Conservation (phyloP, 1,140 invertebrate genomes). For the Copidosoma floridanum region DNA sequence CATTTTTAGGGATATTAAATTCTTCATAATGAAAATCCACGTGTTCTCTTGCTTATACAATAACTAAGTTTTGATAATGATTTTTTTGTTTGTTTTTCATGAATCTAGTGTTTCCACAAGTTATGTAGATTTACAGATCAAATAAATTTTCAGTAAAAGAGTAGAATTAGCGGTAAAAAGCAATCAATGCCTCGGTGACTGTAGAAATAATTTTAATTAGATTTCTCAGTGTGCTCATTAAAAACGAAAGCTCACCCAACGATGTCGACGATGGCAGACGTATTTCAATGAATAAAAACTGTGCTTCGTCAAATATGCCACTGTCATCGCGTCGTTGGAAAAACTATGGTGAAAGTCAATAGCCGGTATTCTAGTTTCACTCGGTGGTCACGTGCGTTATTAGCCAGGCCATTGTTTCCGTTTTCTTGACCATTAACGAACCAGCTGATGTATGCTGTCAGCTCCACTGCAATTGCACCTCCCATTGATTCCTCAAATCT, state of each 20-base stretch:
- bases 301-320: background rate
- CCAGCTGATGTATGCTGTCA: background rate
- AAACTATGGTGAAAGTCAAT: background rate
- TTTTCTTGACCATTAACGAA: background rate
- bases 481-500: conserved; percentile 3
- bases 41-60: no score
- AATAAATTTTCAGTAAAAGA: no score
- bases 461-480: background rate
- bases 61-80: no score
- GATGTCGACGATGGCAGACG: background rate
- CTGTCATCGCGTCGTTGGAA: background rate
- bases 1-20: no score
- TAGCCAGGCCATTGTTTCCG: background rate
- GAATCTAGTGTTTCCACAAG: no score
- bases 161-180: no score
- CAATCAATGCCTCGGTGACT: no score
- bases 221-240: background rate
- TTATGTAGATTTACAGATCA: no score
- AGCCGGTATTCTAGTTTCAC: background rate
- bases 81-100: no score
- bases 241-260: background rate
- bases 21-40: no score
- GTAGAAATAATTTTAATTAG: background rate
- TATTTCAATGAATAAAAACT: background rate
- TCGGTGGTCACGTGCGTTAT: background rate